phyloP scores from a whole-genome alignment of 2,888 invertebrate species.

The Sarcophaga subvicina region DNA sequence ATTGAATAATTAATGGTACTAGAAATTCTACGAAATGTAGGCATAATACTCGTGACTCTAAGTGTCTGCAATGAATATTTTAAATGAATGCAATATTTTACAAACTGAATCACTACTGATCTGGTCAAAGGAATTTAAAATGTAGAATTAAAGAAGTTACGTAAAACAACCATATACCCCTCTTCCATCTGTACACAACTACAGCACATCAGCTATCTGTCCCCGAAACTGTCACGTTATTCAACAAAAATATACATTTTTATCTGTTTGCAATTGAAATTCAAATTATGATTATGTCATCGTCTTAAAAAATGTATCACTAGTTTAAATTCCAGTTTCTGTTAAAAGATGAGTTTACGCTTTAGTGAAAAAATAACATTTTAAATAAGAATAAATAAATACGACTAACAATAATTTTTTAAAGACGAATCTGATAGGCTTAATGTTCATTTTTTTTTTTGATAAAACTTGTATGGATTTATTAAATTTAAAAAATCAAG shows the following conservation, averaged over 20 bases:
- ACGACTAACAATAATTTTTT: too few species aligned
- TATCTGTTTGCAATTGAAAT: background rate
- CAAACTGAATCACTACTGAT: constrained; percentile 26
- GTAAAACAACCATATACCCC: background rate
- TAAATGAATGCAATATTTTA: constrained; percentile 19
- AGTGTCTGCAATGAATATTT: constrained; percentile 3
- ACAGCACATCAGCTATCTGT: background rate
- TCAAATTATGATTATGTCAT: constrained; percentile 30
- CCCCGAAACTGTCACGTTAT: background rate
- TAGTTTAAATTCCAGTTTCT: too few species aligned
- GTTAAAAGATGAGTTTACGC: too few species aligned
- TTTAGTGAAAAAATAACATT: too few species aligned
- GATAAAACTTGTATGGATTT: too few species aligned
- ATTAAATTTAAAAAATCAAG: too few species aligned
- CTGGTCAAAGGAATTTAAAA: constrained; percentile 14
- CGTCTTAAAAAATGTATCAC: constrained; percentile 1
- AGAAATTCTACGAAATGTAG: constrained; percentile 48
- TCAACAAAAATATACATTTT: background rate
- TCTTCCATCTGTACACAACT: background rate
- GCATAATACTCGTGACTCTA: background rate
- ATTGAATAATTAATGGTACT: constrained; percentile 45
- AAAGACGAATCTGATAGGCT: too few species aligned
- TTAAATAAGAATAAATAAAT: too few species aligned
- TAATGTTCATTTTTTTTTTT: too few species aligned
- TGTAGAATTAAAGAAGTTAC: constrained; percentile 11